Evolutionary conservation across 1,140 invertebrate genomes (phyloP), one percentile per base, ranked within the genome.

Genomic region (Drosophila lacteicornis): DNA sequence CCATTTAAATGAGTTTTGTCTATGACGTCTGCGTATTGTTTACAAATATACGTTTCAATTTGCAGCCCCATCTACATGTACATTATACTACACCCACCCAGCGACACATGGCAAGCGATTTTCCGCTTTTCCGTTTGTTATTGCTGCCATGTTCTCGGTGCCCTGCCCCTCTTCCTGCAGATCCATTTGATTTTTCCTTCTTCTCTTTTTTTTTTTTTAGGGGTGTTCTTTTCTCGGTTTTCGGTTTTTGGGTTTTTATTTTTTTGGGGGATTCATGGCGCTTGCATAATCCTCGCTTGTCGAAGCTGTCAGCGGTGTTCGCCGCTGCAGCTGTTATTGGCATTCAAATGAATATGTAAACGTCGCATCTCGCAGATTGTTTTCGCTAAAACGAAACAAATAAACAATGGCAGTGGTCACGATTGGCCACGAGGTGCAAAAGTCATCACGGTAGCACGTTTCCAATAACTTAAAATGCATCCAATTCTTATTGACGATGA

Each of bases 21-120:
- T 88, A 87, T 87, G 84, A 87, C 84, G 84, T 87, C 84, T 87
- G 80, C 68, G 78, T 90, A 88, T 88, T 87, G 85, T 87, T 87
- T 87, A 87, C 84, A 87, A 87, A 87, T 88, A 84, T 88, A 88
- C 84, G 62, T 88, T 87, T 87, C 80, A 87, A 82, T 87, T 88
- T 87, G 80, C 76, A 87, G 50, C 60, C 60, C 46, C 59, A 69
- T 61, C 49, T 55, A 33, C 63, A 56, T 58, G 69, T 58, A 60
- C 68, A 61, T 78, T 77, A 57, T 69, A 75, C 59, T 80, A 62
- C 62, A 67, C 59, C 68, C 68, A 79, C 51, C 63, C 70, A 86
- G 56, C 82, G 83, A 80, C 84, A 86, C 83, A 86, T 86, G 83
- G 76, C 79, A 80, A 53, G 67, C 42, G 56, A 57, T 70, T 68